Percentiles rank a stretch among this genome's conserved stretches.
These are phyloP conservation scores for Poeciliopsis presidionis DNA, from an alignment of 2,797 vertebrate genomes.

Conservation along the genomic window DNA sequence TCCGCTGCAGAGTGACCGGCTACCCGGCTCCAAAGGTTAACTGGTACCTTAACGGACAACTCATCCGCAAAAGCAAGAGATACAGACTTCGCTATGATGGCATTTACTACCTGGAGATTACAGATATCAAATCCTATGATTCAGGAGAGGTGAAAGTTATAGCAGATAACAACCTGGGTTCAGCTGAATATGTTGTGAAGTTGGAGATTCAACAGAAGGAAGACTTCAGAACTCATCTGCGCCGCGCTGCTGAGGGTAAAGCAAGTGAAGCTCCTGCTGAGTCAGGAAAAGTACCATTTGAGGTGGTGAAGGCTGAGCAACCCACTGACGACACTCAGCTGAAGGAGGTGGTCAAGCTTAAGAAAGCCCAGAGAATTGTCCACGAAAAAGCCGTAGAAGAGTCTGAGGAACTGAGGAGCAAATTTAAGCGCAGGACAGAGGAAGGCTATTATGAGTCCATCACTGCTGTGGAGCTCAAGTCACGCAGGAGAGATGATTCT, in stretches of 20 bases:
- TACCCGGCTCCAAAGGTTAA: constrained; percentile 95
- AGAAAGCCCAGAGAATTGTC: constrained; percentile 89
- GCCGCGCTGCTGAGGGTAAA: constrained; percentile 89
- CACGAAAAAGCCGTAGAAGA: constrained; percentile 92
- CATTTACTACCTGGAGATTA: constrained; percentile 95
- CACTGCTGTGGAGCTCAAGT: constrained; percentile 95
- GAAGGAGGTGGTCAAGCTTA: constrained; percentile 92
- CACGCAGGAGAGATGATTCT: constrained; percentile 93
- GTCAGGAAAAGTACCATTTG: constrained; percentile 88
- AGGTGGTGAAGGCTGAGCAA: constrained; percentile 91
- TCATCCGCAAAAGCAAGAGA: constrained; percentile 97
- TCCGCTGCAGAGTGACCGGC: constrained; percentile 94
- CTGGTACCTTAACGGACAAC: constrained; percentile 98
- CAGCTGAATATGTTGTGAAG: constrained; percentile 89
- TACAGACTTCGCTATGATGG: constrained; percentile 95
- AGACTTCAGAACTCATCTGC: constrained; percentile 92
- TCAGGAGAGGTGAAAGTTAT: constrained; percentile 92
- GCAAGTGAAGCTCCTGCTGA: constrained; percentile 69
- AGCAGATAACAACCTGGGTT: constrained; percentile 92
- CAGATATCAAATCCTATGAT: constrained; percentile 94
- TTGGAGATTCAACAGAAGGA: constrained; percentile 94
- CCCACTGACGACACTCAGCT: constrained; percentile 80
- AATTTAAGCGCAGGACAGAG: constrained; percentile 97
- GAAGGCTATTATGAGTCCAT: constrained; percentile 99
- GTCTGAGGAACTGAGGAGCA: constrained; percentile 93